Percentiles rank a stretch among this genome's conserved stretches.
Conservation (phyloP, 2,113 vertebrate genomes). For the Lepus americanus region DNA sequence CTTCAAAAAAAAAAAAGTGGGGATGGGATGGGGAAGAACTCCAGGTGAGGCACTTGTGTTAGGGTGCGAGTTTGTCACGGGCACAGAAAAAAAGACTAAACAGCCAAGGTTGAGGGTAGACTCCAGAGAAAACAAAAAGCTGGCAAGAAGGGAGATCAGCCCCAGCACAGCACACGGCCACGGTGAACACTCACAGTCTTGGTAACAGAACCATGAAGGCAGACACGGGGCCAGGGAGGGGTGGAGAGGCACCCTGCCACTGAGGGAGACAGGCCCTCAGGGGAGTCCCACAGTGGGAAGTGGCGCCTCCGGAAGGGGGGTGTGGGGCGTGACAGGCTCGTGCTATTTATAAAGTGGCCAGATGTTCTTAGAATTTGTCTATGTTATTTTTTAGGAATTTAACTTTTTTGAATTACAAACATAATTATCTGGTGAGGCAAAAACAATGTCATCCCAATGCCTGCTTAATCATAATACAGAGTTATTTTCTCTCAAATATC, state of each 20-base stretch:
- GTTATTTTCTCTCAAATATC: neutral
- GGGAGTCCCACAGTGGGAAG: neutral
- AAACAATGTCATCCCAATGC: neutral
- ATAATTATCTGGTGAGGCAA: neutral
- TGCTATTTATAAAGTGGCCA: neutral
- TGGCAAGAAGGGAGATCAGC: neutral
- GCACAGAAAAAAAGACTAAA: neutral
- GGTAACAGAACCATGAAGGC: neutral
- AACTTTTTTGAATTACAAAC: neutral
- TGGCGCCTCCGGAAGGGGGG: neutral
- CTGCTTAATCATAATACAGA: neutral
- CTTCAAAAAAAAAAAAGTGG: too few species aligned
- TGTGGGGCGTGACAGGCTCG: accelerated
- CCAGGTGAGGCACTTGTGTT: too few species aligned
- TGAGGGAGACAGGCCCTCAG: too few species aligned
- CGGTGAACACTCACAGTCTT: neutral
- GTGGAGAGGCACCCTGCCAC: neutral
- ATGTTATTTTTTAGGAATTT: neutral
- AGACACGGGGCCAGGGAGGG: too few species aligned
- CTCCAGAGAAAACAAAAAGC: neutral
- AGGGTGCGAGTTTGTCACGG: neutral
- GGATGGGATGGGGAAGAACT: too few species aligned
- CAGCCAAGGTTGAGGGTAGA: neutral
- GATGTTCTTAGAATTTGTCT: neutral
- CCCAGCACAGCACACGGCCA: neutral